phyloP scores from a whole-genome alignment of 2,113 vertebrate species.

The Glareola pratincola region DNA sequence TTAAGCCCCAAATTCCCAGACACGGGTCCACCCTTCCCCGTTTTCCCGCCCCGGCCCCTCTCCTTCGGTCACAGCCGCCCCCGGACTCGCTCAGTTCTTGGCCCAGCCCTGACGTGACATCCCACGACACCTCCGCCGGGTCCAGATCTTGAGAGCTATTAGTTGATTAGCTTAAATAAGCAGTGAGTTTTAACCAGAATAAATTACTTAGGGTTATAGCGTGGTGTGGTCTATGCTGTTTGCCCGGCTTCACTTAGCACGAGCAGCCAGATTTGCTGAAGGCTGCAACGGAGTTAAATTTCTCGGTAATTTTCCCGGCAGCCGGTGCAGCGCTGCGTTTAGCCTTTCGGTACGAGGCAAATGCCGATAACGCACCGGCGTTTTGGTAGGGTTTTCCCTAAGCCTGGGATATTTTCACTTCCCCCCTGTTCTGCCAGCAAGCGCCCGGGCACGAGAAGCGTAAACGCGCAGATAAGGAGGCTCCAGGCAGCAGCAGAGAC shows the following conservation, averaged over 20 bases:
- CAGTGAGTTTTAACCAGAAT: background rate
- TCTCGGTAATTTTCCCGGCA: background rate
- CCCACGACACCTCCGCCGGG: accelerated
- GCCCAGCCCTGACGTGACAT: background rate
- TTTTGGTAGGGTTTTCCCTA: background rate
- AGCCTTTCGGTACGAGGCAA: background rate
- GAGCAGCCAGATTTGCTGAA: background rate
- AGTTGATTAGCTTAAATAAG: background rate
- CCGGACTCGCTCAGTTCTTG: accelerated
- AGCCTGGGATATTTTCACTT: background rate
- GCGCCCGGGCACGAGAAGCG: background rate
- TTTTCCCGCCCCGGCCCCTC: background rate
- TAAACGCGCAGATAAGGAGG: background rate
- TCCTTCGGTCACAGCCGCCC: accelerated
- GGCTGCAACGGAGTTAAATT: background rate
- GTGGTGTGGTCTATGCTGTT: background rate
- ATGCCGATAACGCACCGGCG: background rate
- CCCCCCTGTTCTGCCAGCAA: background rate
- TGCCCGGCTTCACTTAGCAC: background rate
- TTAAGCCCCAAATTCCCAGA: background rate
- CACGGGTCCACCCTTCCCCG: accelerated
- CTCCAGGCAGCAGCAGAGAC: background rate
- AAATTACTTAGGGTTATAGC: background rate
- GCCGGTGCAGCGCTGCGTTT: background rate
- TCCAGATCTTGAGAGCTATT: background rate